Evolutionary conservation across 2,113 vertebrate genomes (phyloP), one percentile per base, ranked within the genome.

Genomic region (Melanostigma gelatinosum): DNA sequence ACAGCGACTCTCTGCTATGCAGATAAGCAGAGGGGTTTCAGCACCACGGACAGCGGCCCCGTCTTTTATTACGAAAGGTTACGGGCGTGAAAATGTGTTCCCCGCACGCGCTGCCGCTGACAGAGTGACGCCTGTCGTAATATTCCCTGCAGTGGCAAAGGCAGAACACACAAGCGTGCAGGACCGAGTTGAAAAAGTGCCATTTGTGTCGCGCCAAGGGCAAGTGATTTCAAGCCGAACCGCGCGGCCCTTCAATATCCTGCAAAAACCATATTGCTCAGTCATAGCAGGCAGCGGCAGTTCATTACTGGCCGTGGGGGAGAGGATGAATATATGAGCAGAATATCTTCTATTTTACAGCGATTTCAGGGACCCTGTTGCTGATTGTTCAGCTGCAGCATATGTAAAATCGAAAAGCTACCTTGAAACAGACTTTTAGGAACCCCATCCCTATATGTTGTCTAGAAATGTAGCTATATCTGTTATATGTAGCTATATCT

Each of bases 1-100:
- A 15, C 42, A 40, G 42, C 60, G 34, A 13, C 58, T 54, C 75
- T 64, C 11, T 16, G 27, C 38, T 20, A 32, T 8, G 16, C 48
- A 34, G 42, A 32, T 20, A 1, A 18, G 58, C 11, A 6, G 38
- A 38, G 12, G 20, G 48, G 42, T 90, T 92, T 93, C 93, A 94
- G 92, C 75, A 94, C 93, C 90, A 75, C 4, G 92, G 93, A 93
- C 87, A 94, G 93, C 79, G 83, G 54, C 75, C 77, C 44, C 32
- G 72, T 24, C 58, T 87, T 72, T 88, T 60, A 79, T 77, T 77
- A 13, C 86, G 79, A 76, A 75, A 62, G 68, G 68, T 68, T 38
- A 11, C 48, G 16, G 64, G 6, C 77, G 76, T 82, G 46, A 15
- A 4, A 69, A 81, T 66, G 46, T 24, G 36, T 74, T 74, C 64